Evolutionary conservation across 2,888 invertebrate genomes (phyloP), one percentile per base, ranked within the genome.

Genomic region (Diabrotica balteata): DNA sequence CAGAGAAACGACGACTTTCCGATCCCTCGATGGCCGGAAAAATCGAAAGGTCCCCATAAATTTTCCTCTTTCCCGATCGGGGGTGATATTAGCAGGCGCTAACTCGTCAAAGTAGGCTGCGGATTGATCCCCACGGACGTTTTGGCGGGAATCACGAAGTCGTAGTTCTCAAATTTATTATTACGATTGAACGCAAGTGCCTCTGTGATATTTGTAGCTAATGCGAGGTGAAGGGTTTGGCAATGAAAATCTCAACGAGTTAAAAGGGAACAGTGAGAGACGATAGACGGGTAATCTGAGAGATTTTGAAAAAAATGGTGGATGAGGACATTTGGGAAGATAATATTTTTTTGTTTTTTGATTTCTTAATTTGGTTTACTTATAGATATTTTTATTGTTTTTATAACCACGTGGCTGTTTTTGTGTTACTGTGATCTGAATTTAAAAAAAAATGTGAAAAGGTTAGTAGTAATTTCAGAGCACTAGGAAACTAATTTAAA

Each of bases 91-190:
- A 71, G 67, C 58, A 71, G 68, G 67, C 68, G 71, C 59, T 71
- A 71, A 69, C 68, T 69, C 71, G 68, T 71, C 71, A 69, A 69
- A 67, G 67, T 71, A 67, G 71, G 65, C 67, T 47, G 8, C 63
- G 67, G 68, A 67, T 64, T 58, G 63, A 64, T 58, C 63, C 63
- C 63, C 45, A 10, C 51, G 58, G 63, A 58, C 51, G 45, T 45
- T 58, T 64, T 51, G 58, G 58, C 51, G 45, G 58, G 58, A 45
- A 64, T 58, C 50, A 58, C 51, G 63, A 57, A 42, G 58, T 63
- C 63, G 10, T 46, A 32, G 58, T 55, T 43, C 4, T 17, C 49
- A 45, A 58, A 64, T 64, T 64, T 64, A 64, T 64, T 64, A 64
- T 58, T 57, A 55, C 63, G 63, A 63, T 43, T 57, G 63, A 63